A percentile compares a stretch with the other conserved stretches of the same genome.
These are phyloP conservation scores for Drosophila mauritiana DNA, from an alignment of 1,140 invertebrate genomes.

Conservation along the genomic window DNA sequence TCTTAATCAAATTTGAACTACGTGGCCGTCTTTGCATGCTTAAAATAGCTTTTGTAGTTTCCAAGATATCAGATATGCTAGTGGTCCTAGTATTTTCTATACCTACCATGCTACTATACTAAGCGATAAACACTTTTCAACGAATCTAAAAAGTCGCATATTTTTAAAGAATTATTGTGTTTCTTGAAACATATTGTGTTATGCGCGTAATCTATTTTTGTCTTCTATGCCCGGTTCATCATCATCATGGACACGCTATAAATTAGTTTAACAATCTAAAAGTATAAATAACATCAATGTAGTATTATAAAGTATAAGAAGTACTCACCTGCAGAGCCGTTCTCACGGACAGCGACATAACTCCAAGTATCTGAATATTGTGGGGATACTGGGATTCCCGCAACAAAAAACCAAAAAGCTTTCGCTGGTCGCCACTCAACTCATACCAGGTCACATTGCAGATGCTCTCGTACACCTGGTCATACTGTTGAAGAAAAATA, in stretches of 20 bases:
- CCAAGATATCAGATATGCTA: too few relatives aligned
- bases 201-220: not conserved
- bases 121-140: too few relatives aligned
- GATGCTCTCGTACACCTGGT: slow-evolving; percentile 48
- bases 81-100: too few relatives aligned
- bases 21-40: too few relatives aligned
- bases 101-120: too few relatives aligned
- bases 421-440: slow-evolving; percentile 8
- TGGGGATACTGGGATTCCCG: slow-evolving; percentile 17
- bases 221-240: slow-evolving; percentile 39
- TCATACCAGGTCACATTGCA: slow-evolving; percentile 55
- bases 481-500: slow-evolving; percentile 32
- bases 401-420: slow-evolving; percentile 9
- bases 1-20: too few relatives aligned
- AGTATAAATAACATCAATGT: not conserved
- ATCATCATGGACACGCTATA: slow-evolving; percentile 66
- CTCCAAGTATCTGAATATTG: slow-evolving; percentile 16
- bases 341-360: slow-evolving; percentile 14
- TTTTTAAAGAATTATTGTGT: too few relatives aligned
- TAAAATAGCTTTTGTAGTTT: too few relatives aligned
- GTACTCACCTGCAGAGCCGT: slow-evolving; percentile 12
- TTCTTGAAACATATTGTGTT: too few relatives aligned
- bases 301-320: not conserved
- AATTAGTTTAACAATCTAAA: slow-evolving; percentile 69
- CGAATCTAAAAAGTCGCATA: too few relatives aligned